Conservation (phyloP, 2,888 invertebrate species). For the Dasysyrphus albostriatus region DNA sequence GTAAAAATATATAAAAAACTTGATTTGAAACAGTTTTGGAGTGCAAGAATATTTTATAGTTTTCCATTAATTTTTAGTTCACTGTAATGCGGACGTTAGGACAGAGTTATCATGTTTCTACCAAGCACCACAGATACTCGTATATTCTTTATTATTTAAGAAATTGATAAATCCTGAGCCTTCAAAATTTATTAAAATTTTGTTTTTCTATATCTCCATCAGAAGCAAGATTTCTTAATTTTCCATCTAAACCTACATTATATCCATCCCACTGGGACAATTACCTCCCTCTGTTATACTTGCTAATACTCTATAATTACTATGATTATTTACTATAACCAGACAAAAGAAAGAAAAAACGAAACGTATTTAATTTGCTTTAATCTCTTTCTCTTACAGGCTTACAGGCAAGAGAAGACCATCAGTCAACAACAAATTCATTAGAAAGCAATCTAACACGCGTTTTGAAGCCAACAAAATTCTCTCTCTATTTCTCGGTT, state of each 20-base stretch:
- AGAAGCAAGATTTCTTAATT: slow-evolving; percentile 12
- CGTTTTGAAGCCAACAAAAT: slow-evolving; percentile 63
- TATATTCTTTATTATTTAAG: no score
- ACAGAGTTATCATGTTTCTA: no score
- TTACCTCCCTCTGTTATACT: slow-evolving; percentile 50
- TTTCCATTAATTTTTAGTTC: no score
- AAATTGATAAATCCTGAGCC: no score
- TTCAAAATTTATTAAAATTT: no score
- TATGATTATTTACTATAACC: slow-evolving; percentile 45
- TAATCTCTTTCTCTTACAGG: slow-evolving; percentile 53
- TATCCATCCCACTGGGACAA: slow-evolving; percentile 62
- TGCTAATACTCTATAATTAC: slow-evolving; percentile 62
- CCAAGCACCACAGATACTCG: no score
- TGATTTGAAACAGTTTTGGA: no score
- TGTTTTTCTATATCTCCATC: not conserved
- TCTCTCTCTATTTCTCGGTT: not conserved
- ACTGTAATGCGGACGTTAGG: no score
- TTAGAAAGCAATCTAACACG: slow-evolving; percentile 47
- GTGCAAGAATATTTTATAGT: no score
- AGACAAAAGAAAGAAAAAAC: slow-evolving; percentile 5
- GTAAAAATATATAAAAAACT: no score
- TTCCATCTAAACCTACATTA: not conserved
- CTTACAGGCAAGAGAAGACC: slow-evolving; percentile 15
- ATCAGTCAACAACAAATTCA: slow-evolving; percentile 24
- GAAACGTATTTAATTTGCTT: slow-evolving; percentile 62